Percentiles rank a stretch among this genome's conserved stretches.
Conservation (phyloP, 1,140 invertebrate species). For the Drosophila lini region DNA sequence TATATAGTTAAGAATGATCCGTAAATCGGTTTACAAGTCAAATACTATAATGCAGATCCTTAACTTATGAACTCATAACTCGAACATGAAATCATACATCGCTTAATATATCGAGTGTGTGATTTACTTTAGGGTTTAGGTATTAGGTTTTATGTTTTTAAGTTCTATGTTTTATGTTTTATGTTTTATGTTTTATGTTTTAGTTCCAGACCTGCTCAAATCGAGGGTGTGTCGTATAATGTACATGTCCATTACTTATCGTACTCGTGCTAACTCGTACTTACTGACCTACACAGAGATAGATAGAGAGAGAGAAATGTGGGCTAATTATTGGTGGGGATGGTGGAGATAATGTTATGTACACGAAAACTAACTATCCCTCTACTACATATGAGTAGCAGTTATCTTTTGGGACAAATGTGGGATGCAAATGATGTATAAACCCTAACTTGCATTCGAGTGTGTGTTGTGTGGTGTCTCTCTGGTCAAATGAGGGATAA, state of each 20-base stretch:
- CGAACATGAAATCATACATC: conserved; percentile 33
- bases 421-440: conserved; percentile 24
- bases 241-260: conserved; percentile 47
- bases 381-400: neutral
- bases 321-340: conserved; percentile 42
- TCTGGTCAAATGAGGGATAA: conserved; percentile 23
- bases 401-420: conserved; percentile 12
- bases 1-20: conserved; percentile 56
- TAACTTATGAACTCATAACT: conserved; percentile 53
- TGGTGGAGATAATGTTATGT: conserved; percentile 42
- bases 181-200: conserved; percentile 1
- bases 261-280: conserved; percentile 28
- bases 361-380: conserved; percentile 42
- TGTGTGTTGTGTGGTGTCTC: neutral
- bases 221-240: conserved; percentile 34
- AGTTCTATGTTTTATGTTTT: neutral
- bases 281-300: conserved; percentile 24
- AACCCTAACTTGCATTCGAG: conserved; percentile 30
- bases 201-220: conserved; percentile 29
- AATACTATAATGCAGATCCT: conserved; percentile 52
- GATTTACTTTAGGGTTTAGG: conserved; percentile 12
- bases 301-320: conserved; percentile 12
- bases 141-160: neutral
- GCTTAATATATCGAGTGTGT: conserved; percentile 25
- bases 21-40: conserved; percentile 52